Conservation (phyloP, 2,888 invertebrate genomes). For the Sinodicranocentrus sp. region DNA sequence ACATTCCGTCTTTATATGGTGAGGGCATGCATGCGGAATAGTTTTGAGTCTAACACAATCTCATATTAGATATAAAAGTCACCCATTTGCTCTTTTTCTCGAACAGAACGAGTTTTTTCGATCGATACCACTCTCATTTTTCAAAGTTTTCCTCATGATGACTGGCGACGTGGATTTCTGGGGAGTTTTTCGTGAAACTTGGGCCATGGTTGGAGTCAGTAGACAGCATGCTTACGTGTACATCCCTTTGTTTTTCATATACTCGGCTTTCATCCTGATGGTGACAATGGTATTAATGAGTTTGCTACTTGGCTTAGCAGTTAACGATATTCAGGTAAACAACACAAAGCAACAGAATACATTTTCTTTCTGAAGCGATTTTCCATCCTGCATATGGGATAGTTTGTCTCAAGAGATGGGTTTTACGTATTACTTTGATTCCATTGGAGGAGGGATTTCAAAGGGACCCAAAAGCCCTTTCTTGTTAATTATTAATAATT, state of each 20-base stretch:
- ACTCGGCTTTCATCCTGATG: conserved; percentile 59
- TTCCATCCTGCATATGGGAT: no score
- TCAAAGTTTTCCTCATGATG: conserved; percentile 71
- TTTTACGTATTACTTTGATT: no score
- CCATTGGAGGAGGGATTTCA: no score
- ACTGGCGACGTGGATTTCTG: conserved; percentile 68
- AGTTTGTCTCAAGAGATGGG: no score
- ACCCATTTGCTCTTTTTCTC: not conserved
- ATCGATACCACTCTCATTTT: conserved; percentile 49
- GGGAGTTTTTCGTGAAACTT: conserved; percentile 45
- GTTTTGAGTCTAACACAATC: no score
- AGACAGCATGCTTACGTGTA: conserved; percentile 27
- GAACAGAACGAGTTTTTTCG: conserved; percentile 51
- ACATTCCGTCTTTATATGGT: no score
- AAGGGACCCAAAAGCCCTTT: no score
- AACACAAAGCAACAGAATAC: no score
- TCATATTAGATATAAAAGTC: no score
- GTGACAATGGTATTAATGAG: conserved; percentile 69
- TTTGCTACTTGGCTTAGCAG: conserved; percentile 69
- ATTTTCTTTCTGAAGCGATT: no score
- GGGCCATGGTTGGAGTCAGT: conserved; percentile 11
- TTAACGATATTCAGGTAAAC: conserved; percentile 69
- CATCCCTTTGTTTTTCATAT: conserved; percentile 67
- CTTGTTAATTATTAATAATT: no score
- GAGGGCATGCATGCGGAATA: no score